A percentile compares a stretch with the other conserved stretches of the same genome.
These are phyloP conservation scores for Phylloscopus collybita DNA, from an alignment of 2,797 vertebrate genomes.

Conservation along the genomic window DNA sequence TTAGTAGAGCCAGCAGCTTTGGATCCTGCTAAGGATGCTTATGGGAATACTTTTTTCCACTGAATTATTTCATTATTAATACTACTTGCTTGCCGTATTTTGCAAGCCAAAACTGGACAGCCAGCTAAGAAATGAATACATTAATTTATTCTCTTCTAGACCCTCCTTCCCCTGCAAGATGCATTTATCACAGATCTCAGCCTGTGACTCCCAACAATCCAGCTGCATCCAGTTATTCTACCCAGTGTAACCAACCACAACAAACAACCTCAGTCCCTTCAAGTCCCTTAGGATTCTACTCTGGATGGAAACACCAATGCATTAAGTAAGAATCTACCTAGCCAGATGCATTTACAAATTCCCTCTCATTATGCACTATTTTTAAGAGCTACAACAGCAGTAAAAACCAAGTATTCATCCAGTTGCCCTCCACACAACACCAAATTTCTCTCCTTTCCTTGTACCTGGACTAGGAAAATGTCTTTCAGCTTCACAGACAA, in stretches of 20 bases:
- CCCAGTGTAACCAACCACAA: neutral
- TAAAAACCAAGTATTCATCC: neutral
- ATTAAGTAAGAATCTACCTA: neutral
- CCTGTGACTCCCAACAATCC: neutral
- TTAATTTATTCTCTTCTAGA: neutral
- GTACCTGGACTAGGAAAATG: neutral
- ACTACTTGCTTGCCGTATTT: neutral
- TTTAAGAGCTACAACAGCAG: neutral
- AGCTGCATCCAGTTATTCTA: neutral
- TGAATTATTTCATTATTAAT: neutral
- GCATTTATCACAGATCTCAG: neutral
- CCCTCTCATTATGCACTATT: neutral
- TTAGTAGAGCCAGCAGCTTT: neutral
- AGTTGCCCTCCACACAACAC: neutral
- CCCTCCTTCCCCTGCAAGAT: neutral
- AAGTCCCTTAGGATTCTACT: neutral
- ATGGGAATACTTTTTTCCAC: neutral
- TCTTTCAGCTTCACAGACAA: neutral
- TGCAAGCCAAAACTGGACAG: neutral
- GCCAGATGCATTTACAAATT: neutral
- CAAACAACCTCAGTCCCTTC: neutral
- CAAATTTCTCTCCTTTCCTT: neutral
- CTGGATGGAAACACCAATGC: neutral
- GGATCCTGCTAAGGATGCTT: neutral
- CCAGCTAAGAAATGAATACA: neutral